These are phyloP conservation scores for Tokudaia tokunoshimensis DNA, from an alignment of 2,797 vertebrate genomes.

Conservation along the genomic window DNA sequence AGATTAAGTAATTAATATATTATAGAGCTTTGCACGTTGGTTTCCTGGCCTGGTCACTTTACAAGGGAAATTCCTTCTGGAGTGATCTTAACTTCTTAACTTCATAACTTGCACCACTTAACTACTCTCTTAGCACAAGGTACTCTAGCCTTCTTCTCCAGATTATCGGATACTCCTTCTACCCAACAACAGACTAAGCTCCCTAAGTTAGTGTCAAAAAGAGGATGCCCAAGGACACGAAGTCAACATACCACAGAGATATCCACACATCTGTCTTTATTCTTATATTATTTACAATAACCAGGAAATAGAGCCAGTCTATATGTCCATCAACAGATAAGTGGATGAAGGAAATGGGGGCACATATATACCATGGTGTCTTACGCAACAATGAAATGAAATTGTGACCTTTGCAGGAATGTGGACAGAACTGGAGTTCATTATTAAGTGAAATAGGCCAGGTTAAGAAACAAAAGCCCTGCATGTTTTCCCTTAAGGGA, in stretches of 20 bases:
- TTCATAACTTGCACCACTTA: neutral
- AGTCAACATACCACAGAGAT: neutral
- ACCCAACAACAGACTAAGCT: neutral
- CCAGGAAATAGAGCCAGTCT: too few species aligned
- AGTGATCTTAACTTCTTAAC: neutral
- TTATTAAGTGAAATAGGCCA: neutral
- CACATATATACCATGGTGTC: too few species aligned
- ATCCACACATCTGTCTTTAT: neutral
- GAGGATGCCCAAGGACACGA: neutral
- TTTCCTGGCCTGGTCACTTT: slow-evolving; percentile 18
- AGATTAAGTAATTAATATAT: neutral
- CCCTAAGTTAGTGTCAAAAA: neutral
- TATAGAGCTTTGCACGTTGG: neutral
- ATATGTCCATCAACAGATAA: neutral
- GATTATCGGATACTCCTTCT: neutral
- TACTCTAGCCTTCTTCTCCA: neutral
- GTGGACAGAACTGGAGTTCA: neutral
- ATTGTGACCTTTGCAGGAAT: neutral
- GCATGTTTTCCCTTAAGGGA: neutral
- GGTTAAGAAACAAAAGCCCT: neutral
- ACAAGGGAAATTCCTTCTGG: neutral
- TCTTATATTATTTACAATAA: neutral
- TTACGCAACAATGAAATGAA: neutral
- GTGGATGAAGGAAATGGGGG: neutral
- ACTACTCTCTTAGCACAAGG: neutral